Base-by-base conservation (phyloP, 2,888 invertebrate species). In the Campopleginae sp. region DNA sequence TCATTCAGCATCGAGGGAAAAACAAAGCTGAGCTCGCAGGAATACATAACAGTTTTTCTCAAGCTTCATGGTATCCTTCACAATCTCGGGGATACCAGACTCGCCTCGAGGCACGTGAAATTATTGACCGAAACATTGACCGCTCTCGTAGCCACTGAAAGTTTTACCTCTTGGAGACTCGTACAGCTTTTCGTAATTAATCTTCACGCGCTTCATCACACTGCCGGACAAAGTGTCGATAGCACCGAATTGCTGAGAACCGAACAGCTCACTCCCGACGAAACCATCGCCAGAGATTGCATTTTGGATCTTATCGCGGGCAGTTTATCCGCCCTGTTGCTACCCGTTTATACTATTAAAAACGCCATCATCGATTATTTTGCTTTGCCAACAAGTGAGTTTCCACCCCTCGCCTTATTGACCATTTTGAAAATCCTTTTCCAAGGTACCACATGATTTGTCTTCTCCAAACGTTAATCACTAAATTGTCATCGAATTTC, bases 111-210 rank as follows among this genome's bases (percentile, higher is more conserved):
- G 3, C 94, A 96, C 77, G 96, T 96, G 51, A 95, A 95, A 87
- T 95, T 95, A 33, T 94, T 98, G 42, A 96, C 96, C 82, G 95
- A 96, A 0, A 96, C 96, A 48, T 94, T 98, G 87, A 96, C 97
- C 0, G 96, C 97, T 0, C 95, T 97, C 80, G 95, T 97, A 10
- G 97, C 97, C 0, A 97, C 97, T 0, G 96, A 97, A 90, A 96
- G 96, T 90, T 96, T 98, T 88, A 96, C 96, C 70, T 95, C 96
- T 0, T 96, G 96, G 94, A 96, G 96, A 88, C 94, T 98, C 33
- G 95, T 97, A 48, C 96, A 97, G 95, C 97, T 98, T 95, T 95
- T 96, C 70, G 95, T 96, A 83, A 96, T 98, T 58, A 96, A 97
- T 91, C 95, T 98, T 76, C 97, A 96, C 94, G 95, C 96, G 14